phyloP scores from a whole-genome alignment of 1,140 invertebrate genomes.

The Drosophila eugracilis region DNA sequence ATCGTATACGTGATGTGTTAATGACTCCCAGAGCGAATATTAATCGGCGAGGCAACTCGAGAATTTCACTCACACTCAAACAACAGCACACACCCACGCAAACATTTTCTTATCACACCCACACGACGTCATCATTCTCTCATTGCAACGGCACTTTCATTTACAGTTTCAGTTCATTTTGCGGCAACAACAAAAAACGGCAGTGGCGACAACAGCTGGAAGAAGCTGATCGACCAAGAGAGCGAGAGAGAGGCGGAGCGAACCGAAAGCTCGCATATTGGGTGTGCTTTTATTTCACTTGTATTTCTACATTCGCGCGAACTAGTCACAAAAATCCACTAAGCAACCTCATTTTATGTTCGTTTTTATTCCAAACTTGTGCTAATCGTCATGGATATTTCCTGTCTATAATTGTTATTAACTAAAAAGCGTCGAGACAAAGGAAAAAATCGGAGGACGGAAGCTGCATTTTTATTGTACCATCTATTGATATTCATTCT shows the following conservation, averaged over 20 bases:
- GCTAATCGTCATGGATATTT: constrained; percentile 11
- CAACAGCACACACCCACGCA: not conserved
- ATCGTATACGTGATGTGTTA: constrained; percentile 7
- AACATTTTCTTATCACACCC: constrained; percentile 1
- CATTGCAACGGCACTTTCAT: constrained; percentile 47
- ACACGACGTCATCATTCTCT: constrained; percentile 10
- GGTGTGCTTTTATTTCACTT: constrained; percentile 53
- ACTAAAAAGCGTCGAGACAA: constrained; percentile 29
- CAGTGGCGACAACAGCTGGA: constrained; percentile 32
- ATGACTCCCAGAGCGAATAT: constrained; percentile 52
- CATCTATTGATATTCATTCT: constrained; percentile 55
- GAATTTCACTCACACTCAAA: not conserved
- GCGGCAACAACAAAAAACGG: constrained; percentile 19
- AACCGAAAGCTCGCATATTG: constrained; percentile 36
- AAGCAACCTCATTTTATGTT: constrained; percentile 34
- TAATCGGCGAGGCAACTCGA: constrained; percentile 12
- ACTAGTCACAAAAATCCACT: constrained; percentile 47
- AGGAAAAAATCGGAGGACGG: constrained; percentile 5
- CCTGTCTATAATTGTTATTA: constrained; percentile 28
- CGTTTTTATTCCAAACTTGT: constrained; percentile 17
- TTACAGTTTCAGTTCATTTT: constrained; percentile 58
- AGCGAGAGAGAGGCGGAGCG: constrained; percentile 10
- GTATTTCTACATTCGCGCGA: constrained; percentile 63
- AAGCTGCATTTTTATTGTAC: constrained; percentile 32
- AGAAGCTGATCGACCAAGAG: constrained; percentile 41